phyloP scores from a whole-genome alignment of 2,888 invertebrate species.

The Steinernema scapterisci region DNA sequence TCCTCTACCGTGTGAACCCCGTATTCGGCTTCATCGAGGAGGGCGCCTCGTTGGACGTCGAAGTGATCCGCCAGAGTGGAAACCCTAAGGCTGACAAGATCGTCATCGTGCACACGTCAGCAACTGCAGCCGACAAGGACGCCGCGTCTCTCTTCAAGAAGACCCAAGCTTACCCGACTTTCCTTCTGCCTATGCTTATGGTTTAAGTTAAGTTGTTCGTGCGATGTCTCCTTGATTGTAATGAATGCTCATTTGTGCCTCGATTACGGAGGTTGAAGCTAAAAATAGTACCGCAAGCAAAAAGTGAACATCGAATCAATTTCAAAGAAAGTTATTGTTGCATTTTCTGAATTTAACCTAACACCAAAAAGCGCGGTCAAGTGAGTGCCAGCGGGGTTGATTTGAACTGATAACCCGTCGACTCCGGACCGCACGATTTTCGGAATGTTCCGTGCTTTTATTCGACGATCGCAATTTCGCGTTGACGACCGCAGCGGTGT shows the following conservation, averaged over 20 bases:
- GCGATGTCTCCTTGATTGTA: not conserved
- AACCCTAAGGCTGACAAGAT: conserved; percentile 24
- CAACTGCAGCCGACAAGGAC: not conserved
- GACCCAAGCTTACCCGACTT: not conserved
- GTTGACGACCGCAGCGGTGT: not conserved
- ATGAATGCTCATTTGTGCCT: too few species aligned
- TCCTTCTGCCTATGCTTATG: conserved; percentile 25
- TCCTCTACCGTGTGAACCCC: conserved; percentile 26
- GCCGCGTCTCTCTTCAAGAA: conserved; percentile 22
- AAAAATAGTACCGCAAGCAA: too few species aligned
- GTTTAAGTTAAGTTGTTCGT: not conserved
- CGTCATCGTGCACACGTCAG: conserved; percentile 24
- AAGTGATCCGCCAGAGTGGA: conserved; percentile 41
- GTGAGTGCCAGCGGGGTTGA: not conserved
- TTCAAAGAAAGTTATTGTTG: too few species aligned
- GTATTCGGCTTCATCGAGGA: conserved; percentile 21
- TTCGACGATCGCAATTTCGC: not conserved
- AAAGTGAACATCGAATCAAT: too few species aligned
- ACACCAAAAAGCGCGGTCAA: too few species aligned
- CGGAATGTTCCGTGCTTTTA: not conserved
- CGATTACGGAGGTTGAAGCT: too few species aligned
- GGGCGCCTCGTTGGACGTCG: conserved; percentile 36
- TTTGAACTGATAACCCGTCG: not conserved
- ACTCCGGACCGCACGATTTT: not conserved
- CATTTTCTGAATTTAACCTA: too few species aligned